Base-by-base conservation (phyloP, 2,113 vertebrate species). In the Pomatostomus ruficeps region DNA sequence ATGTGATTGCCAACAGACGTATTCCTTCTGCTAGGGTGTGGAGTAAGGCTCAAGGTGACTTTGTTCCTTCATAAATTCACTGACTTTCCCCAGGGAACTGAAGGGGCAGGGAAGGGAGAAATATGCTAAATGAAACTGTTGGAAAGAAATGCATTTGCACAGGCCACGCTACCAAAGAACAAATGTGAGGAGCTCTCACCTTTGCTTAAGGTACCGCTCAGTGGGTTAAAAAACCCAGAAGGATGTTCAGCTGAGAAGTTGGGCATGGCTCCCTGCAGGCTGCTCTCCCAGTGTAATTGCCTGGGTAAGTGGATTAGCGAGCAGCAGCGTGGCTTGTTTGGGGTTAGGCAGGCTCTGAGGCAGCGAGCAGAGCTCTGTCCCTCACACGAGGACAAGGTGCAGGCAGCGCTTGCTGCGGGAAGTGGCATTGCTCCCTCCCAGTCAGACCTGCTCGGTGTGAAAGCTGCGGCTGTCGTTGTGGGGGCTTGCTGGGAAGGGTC, bases 31-130 rank as follows among this genome's bases (percentile, higher is more conserved):
- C 63, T 80, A 14, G 91, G 88, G 89, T 83, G 93, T 90, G 94
- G 96, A 93, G 93, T 88, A 88, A 91, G 88, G 66, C 87, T 91
- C 89, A 95, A 95, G 95, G 95, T 96, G 94, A 96, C 93, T 96
- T 94, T 96, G 82, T 70, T 93, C 78, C 85, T 88, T 58, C 81
- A 90, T 89, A 91, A 88, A 93, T 95, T 91, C 88, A 52, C 82
- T 40, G 55, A 67, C 91, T 83, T 95, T 82, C 93, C 75, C 67
- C 0, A 1, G 89, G 87, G 93, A 91, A 55, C 67, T 6, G 18
- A 59, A 94, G 79, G 72, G 91, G 59, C 83, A 95, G 85, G 55
- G 43, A 96, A 76, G 65, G 78, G 75, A 91, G 35, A 90, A 55
- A 22, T 67, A 55, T 71, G 93, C 91, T 63, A 91, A 91, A 96